Evolutionary conservation across 2,113 vertebrate genomes (phyloP), one percentile per base, ranked within the genome.

Genomic region (Riparia riparia): DNA sequence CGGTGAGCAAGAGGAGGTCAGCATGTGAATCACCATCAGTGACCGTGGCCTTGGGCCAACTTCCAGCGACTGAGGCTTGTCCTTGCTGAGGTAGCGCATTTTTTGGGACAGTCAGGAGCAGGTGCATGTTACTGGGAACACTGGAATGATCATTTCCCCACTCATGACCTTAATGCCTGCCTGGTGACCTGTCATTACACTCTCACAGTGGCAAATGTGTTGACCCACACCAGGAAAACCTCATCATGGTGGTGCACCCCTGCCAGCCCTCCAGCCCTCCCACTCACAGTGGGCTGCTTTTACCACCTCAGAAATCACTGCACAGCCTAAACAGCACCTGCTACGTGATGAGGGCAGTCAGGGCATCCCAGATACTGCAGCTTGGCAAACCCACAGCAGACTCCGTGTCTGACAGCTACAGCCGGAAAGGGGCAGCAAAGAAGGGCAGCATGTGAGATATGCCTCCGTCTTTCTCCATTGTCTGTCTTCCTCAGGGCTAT

Each of bases 91-190:
- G 51, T 82, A 37, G 19, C 13, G 8, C 31, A 65, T 4, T 19
- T 77, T 82, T 86, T 53, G 37, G 66, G 56, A 71, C 20, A 65
- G n/a, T 90, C 74, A 93, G 63, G 54, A 82, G 57, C 82, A 93
- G 85, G 42, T 88, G 61, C n/a, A 9, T 19, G 9, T 54, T 83
- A 26, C 19, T 66, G 39, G 49, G 17, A 69, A 11, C 6, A 22
- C 34, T 58, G 45, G 25, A 12, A 50, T 66, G 51, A 26, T 81
- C 54, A 89, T 77, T 92, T 94, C 86, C 29, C 11, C 42, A 78
- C 42, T 44, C 57, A 51, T 60, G 79, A 68, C 66, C 42, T 86
- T 84, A 73, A 93, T 94, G 64, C 29, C 56, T 89, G 28, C 20
- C 56, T 53, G 17, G 22, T 95, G 83, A 86, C 34, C 34, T 58